A percentile compares a stretch with the other conserved stretches of the same genome.
Conservation (phyloP, 2,888 invertebrate species). For the Deilephila elpenor region DNA sequence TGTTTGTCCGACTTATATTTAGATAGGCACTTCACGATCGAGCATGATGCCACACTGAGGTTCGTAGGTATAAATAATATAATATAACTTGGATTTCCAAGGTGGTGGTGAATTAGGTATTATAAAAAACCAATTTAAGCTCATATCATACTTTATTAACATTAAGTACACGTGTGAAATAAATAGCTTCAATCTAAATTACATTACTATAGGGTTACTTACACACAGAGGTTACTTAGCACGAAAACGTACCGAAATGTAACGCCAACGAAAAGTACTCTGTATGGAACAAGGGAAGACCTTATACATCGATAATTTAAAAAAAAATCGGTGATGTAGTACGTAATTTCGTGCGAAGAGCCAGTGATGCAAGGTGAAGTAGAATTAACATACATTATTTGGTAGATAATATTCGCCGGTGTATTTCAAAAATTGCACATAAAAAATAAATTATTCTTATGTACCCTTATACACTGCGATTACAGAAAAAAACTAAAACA, state of each 20-base stretch:
- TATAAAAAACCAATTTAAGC: constrained; percentile 7
- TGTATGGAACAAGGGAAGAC: no score
- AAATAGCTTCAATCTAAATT: constrained; percentile 20
- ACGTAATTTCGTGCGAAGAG: background rate
- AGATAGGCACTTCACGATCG: no score
- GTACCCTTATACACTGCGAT: no score
- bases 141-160: constrained; percentile 30
- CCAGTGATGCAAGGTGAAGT: background rate
- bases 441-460: background rate
- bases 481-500: background rate
- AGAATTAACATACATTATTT: background rate
- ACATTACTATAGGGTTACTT: constrained; percentile 8
- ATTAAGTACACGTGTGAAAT: constrained; percentile 31
- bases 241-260: background rate
- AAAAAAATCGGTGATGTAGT: background rate
- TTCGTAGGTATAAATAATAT: no score
- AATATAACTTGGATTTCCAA: no score
- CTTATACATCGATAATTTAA: background rate
- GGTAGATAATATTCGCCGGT: background rate
- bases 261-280: background rate
- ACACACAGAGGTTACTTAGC: background rate
- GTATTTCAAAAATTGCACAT: background rate
- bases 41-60: no score
- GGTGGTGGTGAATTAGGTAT: no score
- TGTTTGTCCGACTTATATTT: no score